These are phyloP conservation scores for Drosophila nebulosa DNA, from an alignment of 1,140 invertebrate species.

Conservation along the genomic window DNA sequence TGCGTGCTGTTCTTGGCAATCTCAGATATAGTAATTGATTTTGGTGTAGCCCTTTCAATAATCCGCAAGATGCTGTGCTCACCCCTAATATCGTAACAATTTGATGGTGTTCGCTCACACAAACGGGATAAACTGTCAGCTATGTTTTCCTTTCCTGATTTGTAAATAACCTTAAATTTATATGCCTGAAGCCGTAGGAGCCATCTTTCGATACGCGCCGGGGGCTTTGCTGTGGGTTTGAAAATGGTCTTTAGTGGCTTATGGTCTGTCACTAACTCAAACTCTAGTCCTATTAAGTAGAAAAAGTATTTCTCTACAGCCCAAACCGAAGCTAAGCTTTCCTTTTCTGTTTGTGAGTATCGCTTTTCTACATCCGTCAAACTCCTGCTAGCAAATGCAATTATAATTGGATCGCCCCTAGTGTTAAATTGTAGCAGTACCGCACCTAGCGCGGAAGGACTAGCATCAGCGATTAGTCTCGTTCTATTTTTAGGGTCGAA, in stretches of 20 bases:
- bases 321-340: conserved; percentile 73
- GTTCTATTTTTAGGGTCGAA: not conserved
- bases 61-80: not conserved
- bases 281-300: conserved; percentile 59
- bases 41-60: not conserved
- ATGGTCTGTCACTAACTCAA: conserved; percentile 80
- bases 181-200: too few relatives aligned
- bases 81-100: not conserved
- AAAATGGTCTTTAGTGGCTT: too few relatives aligned
- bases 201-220: too few relatives aligned
- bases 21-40: too few relatives aligned
- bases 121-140: not conserved
- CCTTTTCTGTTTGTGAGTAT: conserved; percentile 81
- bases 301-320: conserved; percentile 59
- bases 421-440: not conserved
- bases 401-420: conserved; percentile 1
- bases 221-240: too few relatives aligned
- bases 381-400: conserved; percentile 57
- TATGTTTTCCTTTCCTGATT: too few relatives aligned
- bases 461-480: not conserved
- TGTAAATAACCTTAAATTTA: too few relatives aligned
- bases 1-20: not conserved
- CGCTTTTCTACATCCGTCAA: conserved; percentile 74
- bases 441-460: not conserved
- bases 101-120: not conserved